phyloP scores from a whole-genome alignment of 2,888 invertebrate genomes.

The Leptogaster cylindrica region DNA sequence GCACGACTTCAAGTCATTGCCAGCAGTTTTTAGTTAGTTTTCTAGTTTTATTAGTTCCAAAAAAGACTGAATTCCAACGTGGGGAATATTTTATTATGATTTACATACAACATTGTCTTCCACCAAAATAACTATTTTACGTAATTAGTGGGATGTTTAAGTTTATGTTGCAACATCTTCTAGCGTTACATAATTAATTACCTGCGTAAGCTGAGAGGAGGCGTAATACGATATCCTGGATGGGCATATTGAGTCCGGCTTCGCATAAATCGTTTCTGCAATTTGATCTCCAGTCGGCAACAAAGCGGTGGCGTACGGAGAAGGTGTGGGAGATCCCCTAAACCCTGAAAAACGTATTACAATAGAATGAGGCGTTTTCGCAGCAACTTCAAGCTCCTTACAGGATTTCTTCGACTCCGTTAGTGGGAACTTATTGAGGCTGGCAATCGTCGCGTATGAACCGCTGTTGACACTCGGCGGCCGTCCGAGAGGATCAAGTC shows the following conservation, averaged over 20 bases:
- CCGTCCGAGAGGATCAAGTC: conserved; percentile 74
- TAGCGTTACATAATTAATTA: too few species aligned
- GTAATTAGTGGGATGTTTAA: too few species aligned
- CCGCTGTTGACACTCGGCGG: conserved; percentile 79
- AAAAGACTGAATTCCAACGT: too few species aligned
- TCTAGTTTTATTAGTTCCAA: too few species aligned
- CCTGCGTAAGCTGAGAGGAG: conserved; percentile 72
- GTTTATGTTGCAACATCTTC: too few species aligned
- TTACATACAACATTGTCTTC: too few species aligned
- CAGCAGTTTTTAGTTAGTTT: too few species aligned
- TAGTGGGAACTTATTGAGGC: conserved; percentile 76
- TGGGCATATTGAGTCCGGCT: conserved; percentile 66
- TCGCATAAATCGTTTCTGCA: conserved; percentile 65
- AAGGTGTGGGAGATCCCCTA: conserved; percentile 65
- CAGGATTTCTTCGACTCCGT: conserved; percentile 61
- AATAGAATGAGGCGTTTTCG: too few species aligned
- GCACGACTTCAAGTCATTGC: too few species aligned
- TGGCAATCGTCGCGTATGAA: conserved; percentile 83
- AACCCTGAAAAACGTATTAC: conserved; percentile 59
- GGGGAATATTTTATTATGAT: too few species aligned
- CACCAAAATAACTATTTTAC: too few species aligned
- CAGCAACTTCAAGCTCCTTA: too few species aligned
- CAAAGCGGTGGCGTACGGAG: conserved; percentile 75
- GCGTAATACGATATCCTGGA: conserved; percentile 74
- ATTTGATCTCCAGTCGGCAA: conserved; percentile 63